phyloP scores from a whole-genome alignment of 53 echinoderm and acorn worm species.

The Paelopatides confundens region DNA sequence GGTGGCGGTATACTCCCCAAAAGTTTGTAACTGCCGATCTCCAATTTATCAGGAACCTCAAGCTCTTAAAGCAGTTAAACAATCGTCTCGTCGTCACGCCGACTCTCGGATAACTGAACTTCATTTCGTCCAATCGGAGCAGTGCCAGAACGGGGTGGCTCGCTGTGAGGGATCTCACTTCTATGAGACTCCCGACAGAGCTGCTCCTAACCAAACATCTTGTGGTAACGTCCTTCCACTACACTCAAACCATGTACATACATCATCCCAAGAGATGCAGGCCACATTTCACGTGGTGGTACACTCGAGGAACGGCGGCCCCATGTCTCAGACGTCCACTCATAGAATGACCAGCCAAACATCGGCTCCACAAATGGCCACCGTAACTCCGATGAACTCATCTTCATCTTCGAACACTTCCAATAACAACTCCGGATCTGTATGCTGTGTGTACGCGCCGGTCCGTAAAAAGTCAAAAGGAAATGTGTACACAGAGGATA shows the following conservation, averaged over 20 bases:
- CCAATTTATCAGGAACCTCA: constrained; percentile 19
- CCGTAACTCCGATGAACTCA: background rate
- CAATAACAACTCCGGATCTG: constrained; percentile 15
- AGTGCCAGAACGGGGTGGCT: constrained; percentile 66
- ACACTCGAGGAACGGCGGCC: constrained; percentile 77
- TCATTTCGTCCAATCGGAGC: constrained; percentile 83
- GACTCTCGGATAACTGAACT: constrained; percentile 74
- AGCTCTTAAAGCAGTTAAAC: background rate
- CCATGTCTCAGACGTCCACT: constrained; percentile 37
- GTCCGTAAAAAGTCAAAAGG: constrained; percentile 32
- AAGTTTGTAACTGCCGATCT: constrained; percentile 61
- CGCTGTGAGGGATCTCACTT: constrained; percentile 45
- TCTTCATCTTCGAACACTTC: background rate
- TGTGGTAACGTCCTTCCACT: background rate
- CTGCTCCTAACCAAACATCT: background rate
- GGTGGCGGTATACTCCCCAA: constrained; percentile 76
- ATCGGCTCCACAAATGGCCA: constrained; percentile 38
- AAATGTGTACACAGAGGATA: constrained; percentile 26
- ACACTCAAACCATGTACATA: constrained; percentile 18
- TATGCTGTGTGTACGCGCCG: constrained; percentile 28
- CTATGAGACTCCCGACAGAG: constrained; percentile 36
- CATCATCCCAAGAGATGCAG: constrained; percentile 75
- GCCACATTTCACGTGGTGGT: constrained; percentile 95
- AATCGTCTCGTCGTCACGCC: constrained; percentile 34
- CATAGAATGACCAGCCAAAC: background rate